Evolutionary conservation across 2,888 invertebrate genomes (phyloP).

Genomic region (Scrobipalpa costella): DNA sequence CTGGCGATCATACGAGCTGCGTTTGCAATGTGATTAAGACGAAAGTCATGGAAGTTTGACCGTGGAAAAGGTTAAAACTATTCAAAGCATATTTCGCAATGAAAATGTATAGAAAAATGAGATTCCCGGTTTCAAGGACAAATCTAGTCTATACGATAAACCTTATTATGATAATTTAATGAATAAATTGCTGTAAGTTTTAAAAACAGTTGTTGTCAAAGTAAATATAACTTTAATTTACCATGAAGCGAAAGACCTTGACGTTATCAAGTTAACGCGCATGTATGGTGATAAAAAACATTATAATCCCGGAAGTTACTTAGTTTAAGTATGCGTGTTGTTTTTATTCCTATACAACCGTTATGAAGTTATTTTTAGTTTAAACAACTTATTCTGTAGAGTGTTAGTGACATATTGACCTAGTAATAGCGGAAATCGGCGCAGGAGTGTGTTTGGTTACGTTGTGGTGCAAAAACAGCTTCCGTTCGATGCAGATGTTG

Average conservation of each 20-base stretch:
- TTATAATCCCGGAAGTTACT: neutral
- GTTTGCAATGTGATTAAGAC: neutral
- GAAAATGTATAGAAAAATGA: neutral
- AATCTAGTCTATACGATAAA: too few species aligned
- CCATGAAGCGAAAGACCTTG: constrained; percentile 7
- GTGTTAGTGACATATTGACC: constrained; percentile 60
- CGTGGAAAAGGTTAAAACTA: constrained; percentile 1
- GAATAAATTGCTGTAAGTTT: neutral
- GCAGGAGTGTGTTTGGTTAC: constrained; percentile 45
- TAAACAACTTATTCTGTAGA: neutral
- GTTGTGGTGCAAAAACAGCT: constrained; percentile 65
- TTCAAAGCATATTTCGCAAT: neutral
- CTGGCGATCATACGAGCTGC: constrained; percentile 21
- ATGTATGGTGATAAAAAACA: neutral
- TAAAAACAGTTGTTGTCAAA: neutral
- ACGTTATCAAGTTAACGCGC: neutral
- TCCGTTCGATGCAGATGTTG: constrained; percentile 67
- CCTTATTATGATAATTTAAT: neutral
- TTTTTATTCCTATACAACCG: neutral
- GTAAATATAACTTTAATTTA: constrained; percentile 3
- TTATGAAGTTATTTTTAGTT: neutral
- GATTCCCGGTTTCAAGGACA: neutral
- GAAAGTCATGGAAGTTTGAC: neutral
- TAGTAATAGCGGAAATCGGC: constrained; percentile 70
- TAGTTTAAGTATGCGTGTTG: too few species aligned